Evolutionary conservation across 1,140 invertebrate genomes (phyloP).

Genomic region (Cydia amplana): DNA sequence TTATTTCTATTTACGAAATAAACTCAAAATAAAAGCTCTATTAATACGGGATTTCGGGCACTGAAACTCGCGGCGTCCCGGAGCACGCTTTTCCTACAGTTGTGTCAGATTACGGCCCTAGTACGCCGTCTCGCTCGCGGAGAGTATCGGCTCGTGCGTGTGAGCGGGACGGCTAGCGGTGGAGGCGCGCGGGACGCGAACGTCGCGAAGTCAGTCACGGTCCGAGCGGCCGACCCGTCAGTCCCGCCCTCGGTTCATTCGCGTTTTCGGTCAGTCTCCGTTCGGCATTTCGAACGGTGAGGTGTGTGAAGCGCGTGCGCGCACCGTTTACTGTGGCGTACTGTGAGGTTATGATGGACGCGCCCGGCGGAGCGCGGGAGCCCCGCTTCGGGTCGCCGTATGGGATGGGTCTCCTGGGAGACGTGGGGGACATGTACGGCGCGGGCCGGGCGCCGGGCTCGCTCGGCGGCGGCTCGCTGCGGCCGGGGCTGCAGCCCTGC

Average conservation of each 20-base stretch:
- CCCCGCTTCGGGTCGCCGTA: constrained; percentile 91
- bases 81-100: constrained; percentile 65
- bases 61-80: constrained; percentile 72
- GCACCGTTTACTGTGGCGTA: constrained; percentile 82
- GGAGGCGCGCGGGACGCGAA: constrained; percentile 68
- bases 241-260: constrained; percentile 76
- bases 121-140: constrained; percentile 52
- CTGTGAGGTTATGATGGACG: constrained; percentile 86
- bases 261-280: constrained; percentile 74
- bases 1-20: constrained; percentile 80
- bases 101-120: constrained; percentile 74
- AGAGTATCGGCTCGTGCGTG: constrained; percentile 38
- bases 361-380: constrained; percentile 89
- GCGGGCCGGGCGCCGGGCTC: constrained; percentile 83
- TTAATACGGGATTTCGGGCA: constrained; percentile 75
- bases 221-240: constrained; percentile 76
- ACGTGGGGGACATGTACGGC: constrained; percentile 88
- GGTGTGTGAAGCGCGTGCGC: constrained; percentile 72
- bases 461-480: constrained; percentile 76
- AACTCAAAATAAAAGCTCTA: constrained; percentile 79
- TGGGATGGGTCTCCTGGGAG: constrained; percentile 89
- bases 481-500: constrained; percentile 78
- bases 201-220: constrained; percentile 77
- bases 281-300: constrained; percentile 74
- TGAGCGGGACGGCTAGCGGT: constrained; percentile 65